Base-by-base conservation (phyloP, 1,140 invertebrate species). In the Colletes latitarsis region DNA sequence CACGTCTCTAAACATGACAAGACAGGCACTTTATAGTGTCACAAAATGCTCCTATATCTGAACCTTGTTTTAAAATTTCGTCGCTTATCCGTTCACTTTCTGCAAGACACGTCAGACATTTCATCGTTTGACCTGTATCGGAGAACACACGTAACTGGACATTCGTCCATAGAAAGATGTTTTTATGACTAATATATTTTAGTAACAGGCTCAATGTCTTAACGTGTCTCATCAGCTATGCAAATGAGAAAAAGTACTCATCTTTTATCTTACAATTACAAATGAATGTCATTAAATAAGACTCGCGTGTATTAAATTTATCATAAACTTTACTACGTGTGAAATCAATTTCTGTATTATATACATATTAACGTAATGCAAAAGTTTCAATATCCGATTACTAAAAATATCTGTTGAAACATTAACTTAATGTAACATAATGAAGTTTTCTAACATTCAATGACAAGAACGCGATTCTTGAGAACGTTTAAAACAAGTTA, bases 1-100 rank as follows among this genome's bases (percentile, higher is more conserved):
- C 86, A 89, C 89, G 86, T 90, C 81, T 91, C 90, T 92, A 91
- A 91, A 91, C 88, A 89, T 89, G 90, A 92, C 90, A 91, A 91
- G 91, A 92, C 91, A 93, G 92, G 92, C 92, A 93, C 92, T 93
- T 93, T 91, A 89, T 91, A 93, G 91, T 93, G 92, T 92, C 92
- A 92, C 91, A 87, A 91, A 92, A 92, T 88, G 87, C 89, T 90
- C 85, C 88, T 92, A 92, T 86, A 84, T 90, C 86, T 90, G 90
- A 92, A 90, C 85, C 91, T 92, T 91, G 90, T 90, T 89, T 91
- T 91, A 90, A 89, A 90, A 90, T 92, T 92, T 92, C 88, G 71
- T 88, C 84, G 82, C 88, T 91, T 81, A 82, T 89, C 76, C 80
- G 70, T 88, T 83, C 82, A 68, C 55, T 67, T 75, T 12, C 67